Evolutionary conservation across 2,797 vertebrate genomes (phyloP), one percentile per base, ranked within the genome.

Genomic region (Danio jaintianensis): DNA sequence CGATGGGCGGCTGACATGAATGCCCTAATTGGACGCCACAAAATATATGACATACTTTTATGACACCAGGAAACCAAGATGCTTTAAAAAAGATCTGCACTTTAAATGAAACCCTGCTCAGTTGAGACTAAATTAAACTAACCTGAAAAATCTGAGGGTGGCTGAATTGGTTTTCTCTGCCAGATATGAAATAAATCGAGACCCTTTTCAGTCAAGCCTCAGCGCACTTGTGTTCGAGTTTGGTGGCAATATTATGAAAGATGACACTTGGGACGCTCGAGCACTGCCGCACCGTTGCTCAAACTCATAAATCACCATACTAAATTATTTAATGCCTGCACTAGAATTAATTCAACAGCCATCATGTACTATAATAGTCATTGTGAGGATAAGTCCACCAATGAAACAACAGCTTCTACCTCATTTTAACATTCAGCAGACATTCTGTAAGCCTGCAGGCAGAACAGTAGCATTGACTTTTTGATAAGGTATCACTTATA

Each of bases 261-360:
- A 82, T 79, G 75, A 82, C 71, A 59, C 72, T 78, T 29, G 72
- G 50, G 78, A 84, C 83, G 64, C 61, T 78, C 71, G 48, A 55
- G 42, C 64, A 45, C 59, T 67, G 16, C 43, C 47, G 45, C 50
- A 40, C 47, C n/a, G 13, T 75, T 79, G 56, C 82, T 82, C 48
- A 47, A 22, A 66, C 61, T 75, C 69, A 79, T 83, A 75, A 83
- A 83, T 81, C 29, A 67, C n/a, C 15, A 64, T 42, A 48, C 40
- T 68, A 18, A 69, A 78, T 62, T 62, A 82, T 83, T 83, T 74
- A 79, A 67, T 53, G 45, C 40, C 53, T 72, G 15, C 40, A 59
- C 69, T 70, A 20, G 75, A 75, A 47, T 67, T 55, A 20, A 50
- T 45, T 64, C 55, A 69, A 62, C 15, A 55, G 62, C 55, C 62